Evolutionary conservation across 2,888 invertebrate species (phyloP).

Genomic region (Mylabris sibirica): DNA sequence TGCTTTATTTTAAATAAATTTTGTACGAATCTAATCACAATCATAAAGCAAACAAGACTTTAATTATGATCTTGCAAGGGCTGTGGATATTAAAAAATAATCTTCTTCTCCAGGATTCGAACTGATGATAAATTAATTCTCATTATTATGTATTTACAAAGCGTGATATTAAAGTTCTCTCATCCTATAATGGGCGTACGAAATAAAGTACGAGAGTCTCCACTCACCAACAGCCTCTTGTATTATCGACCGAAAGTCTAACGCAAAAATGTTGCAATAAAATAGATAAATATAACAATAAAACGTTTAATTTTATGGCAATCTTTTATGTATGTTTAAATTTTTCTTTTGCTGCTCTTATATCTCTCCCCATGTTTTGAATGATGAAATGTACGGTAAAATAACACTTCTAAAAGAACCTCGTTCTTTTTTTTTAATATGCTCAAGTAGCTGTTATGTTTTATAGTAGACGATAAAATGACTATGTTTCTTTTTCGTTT

Average conservation of each 20-base stretch:
- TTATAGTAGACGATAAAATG: conserved; percentile 1
- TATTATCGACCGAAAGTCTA: not conserved
- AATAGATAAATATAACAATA: not conserved
- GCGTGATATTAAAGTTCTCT: too few species aligned
- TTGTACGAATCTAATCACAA: not conserved
- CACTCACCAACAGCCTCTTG: not conserved
- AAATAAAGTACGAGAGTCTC: not conserved
- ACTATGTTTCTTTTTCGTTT: not conserved
- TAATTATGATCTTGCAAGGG: too few species aligned
- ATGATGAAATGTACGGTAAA: not conserved
- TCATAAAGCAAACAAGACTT: not conserved
- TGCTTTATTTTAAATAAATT: too few species aligned
- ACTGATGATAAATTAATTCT: too few species aligned
- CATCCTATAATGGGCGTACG: too few species aligned
- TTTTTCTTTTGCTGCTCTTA: not conserved
- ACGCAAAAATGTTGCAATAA: not conserved
- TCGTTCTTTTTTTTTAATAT: not conserved
- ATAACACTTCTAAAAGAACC: not conserved
- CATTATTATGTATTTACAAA: too few species aligned
- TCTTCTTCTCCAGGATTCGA: too few species aligned
- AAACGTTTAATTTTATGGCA: conserved; percentile 11
- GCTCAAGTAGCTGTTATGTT: conserved; percentile 7
- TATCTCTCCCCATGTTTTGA: not conserved
- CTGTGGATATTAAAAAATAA: too few species aligned
- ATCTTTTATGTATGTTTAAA: conserved; percentile 12